These are phyloP conservation scores for Ciconia stormi DNA, from an alignment of 2,113 vertebrate genomes.

Conservation along the genomic window DNA sequence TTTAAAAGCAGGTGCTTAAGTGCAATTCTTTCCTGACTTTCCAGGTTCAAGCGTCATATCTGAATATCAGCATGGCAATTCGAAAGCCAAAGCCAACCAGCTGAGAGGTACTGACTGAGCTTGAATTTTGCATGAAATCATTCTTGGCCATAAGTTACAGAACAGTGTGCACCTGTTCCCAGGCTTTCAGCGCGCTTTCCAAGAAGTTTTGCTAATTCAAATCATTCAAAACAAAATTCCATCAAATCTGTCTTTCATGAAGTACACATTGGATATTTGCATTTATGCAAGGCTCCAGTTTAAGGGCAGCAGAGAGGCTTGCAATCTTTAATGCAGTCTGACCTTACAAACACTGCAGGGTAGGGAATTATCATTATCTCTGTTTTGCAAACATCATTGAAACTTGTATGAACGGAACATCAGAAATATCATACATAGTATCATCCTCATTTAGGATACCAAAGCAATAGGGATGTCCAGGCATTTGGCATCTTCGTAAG, in stretches of 20 bases:
- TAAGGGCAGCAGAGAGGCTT: not conserved
- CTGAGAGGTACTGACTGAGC: not conserved
- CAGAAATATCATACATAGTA: accelerated
- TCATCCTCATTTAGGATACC: not conserved
- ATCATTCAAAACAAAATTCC: not conserved
- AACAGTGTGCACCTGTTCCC: not conserved
- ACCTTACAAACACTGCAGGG: not conserved
- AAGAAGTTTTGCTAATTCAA: not conserved
- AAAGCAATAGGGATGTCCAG: not conserved
- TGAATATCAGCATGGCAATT: not conserved
- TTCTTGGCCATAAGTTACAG: not conserved
- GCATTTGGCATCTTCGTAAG: not conserved
- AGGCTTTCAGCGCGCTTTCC: not conserved
- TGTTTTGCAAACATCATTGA: not conserved
- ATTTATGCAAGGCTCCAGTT: not conserved
- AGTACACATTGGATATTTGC: not conserved
- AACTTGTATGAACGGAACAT: not conserved
- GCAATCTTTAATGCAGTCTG: not conserved
- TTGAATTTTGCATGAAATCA: not conserved
- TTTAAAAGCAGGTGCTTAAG: slow-evolving; percentile 13
- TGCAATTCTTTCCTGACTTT: not conserved
- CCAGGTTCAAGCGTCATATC: not conserved
- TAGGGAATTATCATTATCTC: not conserved
- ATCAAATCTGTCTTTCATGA: not conserved
- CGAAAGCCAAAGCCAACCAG: not conserved